phyloP scores from a whole-genome alignment of 2,888 invertebrate genomes.

The Amblyteles armatorius region DNA sequence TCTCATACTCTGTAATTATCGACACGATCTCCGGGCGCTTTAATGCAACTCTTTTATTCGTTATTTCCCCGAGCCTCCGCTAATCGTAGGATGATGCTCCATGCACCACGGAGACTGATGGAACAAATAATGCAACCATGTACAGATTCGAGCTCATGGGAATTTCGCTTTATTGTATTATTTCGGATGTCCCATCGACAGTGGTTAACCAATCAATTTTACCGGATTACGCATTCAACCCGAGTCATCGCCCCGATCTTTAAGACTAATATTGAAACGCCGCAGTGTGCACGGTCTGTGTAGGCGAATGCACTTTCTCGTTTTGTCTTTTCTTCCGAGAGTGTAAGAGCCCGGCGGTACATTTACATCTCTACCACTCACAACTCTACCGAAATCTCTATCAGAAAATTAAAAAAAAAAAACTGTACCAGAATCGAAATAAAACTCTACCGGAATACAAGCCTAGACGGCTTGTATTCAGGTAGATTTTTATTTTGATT shows the following conservation, averaged over 20 bases:
- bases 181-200: constrained; percentile 40
- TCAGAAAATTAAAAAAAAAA: too few species aligned
- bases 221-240: constrained; percentile 57
- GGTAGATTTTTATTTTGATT: too few species aligned
- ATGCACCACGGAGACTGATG: constrained; percentile 4
- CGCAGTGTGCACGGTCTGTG: constrained; percentile 4
- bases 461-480: too few species aligned
- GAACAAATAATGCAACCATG: not conserved
- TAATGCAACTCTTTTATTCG: not conserved
- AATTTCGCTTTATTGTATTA: constrained; percentile 54
- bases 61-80: constrained; percentile 47
- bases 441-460: too few species aligned
- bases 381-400: too few species aligned
- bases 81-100: constrained; percentile 19
- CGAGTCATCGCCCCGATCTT: constrained; percentile 43
- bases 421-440: too few species aligned
- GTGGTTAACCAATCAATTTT: constrained; percentile 53
- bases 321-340: not conserved
- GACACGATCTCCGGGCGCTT: not conserved
- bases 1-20: constrained; percentile 1
- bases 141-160: constrained; percentile 33
- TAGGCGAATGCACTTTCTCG: constrained; percentile 38
- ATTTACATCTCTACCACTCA: too few species aligned
- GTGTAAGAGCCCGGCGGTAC: constrained; percentile 2
- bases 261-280: constrained; percentile 36